Evolutionary conservation across 2,113 vertebrate genomes (phyloP).

Genomic region (Anolis sagrei): DNA sequence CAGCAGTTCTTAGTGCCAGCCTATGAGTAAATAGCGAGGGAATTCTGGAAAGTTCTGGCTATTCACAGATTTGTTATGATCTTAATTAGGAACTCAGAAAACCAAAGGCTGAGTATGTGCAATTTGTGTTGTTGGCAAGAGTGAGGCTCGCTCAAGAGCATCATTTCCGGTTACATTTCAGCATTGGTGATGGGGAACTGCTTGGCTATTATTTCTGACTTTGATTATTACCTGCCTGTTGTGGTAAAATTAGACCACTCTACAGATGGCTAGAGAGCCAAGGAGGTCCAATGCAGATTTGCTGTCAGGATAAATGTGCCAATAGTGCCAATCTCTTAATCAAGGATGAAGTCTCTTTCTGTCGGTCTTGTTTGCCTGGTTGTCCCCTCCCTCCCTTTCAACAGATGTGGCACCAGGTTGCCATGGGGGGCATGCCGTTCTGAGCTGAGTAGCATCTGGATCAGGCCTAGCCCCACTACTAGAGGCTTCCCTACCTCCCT

Average conservation of each 20-base stretch:
- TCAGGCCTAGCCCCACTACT: too few relatives aligned
- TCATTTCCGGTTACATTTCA: conserved; percentile 23
- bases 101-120: conserved; percentile 13
- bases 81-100: neutral
- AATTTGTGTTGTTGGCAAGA: neutral
- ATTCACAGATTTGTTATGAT: neutral
- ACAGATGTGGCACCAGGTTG: too few relatives aligned
- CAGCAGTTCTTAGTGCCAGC: neutral
- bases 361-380: too few relatives aligned
- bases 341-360: neutral
- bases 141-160: neutral
- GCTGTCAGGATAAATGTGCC: fast-evolving
- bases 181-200: conserved; percentile 51
- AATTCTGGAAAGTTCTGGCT: neutral
- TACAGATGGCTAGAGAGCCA: neutral
- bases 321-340: fast-evolving
- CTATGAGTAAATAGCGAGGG: neutral
- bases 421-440: too few relatives aligned
- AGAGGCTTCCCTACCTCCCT: too few relatives aligned
- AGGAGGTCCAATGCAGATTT: fast-evolving
- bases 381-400: too few relatives aligned
- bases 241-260: neutral
- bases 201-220: conserved; percentile 48
- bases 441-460: too few relatives aligned
- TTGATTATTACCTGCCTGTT: conserved; percentile 25